These are phyloP conservation scores for Eilema sororculum DNA, from an alignment of 2,888 invertebrate species.

Conservation along the genomic window DNA sequence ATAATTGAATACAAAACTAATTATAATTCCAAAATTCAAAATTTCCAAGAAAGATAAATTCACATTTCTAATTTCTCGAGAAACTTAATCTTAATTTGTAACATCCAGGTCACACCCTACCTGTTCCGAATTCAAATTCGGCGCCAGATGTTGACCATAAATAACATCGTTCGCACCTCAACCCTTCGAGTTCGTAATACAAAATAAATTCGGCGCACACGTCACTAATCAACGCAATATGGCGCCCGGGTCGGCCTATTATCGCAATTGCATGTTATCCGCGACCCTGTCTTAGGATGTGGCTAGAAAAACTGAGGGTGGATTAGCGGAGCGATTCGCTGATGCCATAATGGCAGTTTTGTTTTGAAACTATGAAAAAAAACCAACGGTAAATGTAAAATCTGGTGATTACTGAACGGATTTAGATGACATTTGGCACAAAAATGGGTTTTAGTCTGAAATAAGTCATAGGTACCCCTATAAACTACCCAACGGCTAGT, in stretches of 20 bases:
- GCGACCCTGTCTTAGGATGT: slow-evolving; percentile 69
- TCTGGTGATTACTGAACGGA: background rate
- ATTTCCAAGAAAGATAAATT: slow-evolving; percentile 15
- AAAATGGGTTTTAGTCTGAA: background rate
- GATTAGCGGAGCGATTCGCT: slow-evolving; percentile 11
- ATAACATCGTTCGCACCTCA: slow-evolving; percentile 76
- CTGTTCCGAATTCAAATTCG: slow-evolving; percentile 60
- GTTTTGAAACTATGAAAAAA: background rate
- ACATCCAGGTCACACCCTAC: slow-evolving; percentile 52
- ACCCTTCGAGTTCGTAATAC: slow-evolving; percentile 80
- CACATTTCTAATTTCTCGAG: slow-evolving; percentile 31
- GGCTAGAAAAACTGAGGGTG: slow-evolving; percentile 50
- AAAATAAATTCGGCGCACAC: slow-evolving; percentile 79
- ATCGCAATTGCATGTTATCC: slow-evolving; percentile 74
- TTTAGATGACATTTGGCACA: background rate
- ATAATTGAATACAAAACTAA: slow-evolving; percentile 14
- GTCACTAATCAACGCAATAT: slow-evolving; percentile 83
- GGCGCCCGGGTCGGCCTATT: slow-evolving; percentile 80
- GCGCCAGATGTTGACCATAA: slow-evolving; percentile 72
- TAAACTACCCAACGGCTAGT: background rate
- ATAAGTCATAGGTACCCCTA: no score
- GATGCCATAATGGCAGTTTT: background rate
- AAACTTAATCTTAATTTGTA: slow-evolving; percentile 40
- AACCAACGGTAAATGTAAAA: background rate
- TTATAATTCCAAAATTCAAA: slow-evolving; percentile 10